Conservation (phyloP, 1,140 invertebrate genomes). For the Helicoverpa armigera region DNA sequence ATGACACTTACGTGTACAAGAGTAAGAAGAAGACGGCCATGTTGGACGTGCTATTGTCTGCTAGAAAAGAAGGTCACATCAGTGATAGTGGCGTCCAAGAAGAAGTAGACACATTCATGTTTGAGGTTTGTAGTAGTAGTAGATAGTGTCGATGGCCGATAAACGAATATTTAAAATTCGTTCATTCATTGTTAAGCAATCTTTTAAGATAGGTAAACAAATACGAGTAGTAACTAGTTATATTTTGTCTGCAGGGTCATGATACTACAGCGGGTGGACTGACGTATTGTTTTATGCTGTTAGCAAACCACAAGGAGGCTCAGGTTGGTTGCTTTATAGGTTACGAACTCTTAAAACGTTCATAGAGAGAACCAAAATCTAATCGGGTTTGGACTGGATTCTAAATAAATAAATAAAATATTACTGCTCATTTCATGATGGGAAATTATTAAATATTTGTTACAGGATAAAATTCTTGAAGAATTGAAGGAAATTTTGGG, state of each 20-base stretch:
- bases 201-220: too few species aligned
- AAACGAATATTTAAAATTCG: not conserved
- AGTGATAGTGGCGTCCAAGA: slow-evolving; percentile 88
- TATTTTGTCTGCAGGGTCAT: slow-evolving; percentile 82
- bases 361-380: not conserved
- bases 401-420: too few species aligned
- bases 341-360: too few species aligned
- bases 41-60: slow-evolving; percentile 91
- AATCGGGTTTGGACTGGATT: not conserved
- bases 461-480: slow-evolving; percentile 87
- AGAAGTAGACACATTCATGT: slow-evolving; percentile 93
- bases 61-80: slow-evolving; percentile 85
- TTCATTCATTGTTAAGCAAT: too few species aligned
- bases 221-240: not conserved
- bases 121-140: slow-evolving; percentile 86
- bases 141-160: not conserved
- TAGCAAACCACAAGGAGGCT: slow-evolving; percentile 88
- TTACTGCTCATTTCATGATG: too few species aligned
- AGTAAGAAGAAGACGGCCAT: slow-evolving; percentile 90
- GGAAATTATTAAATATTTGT: too few species aligned
- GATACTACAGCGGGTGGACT: slow-evolving; percentile 92
- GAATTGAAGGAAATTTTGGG: slow-evolving; percentile 88
- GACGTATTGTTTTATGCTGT: slow-evolving; percentile 89
- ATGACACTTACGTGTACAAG: slow-evolving; percentile 52
- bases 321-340: slow-evolving; percentile 81